Evolutionary conservation across 2,113 vertebrate genomes (phyloP).

Genomic region (Corythoichthys intestinalis): DNA sequence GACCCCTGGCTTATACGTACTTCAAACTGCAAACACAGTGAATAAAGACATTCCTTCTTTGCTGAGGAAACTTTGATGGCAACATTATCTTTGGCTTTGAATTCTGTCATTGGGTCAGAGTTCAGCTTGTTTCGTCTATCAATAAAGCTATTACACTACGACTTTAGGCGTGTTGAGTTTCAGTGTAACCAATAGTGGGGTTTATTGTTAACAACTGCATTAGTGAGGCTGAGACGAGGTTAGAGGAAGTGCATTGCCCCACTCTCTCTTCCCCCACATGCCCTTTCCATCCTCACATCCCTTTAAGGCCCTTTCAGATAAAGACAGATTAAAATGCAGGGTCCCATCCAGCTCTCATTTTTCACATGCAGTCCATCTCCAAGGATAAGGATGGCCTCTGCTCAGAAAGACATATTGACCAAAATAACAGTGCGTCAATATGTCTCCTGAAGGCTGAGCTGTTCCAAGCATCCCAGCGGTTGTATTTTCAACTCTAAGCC

Average conservation of each 20-base stretch:
- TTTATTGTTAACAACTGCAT: constrained; percentile 59
- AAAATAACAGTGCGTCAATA: constrained; percentile 75
- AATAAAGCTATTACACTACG: constrained; percentile 38
- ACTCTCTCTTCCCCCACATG: constrained; percentile 2
- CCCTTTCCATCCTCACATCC: constrained; percentile 4
- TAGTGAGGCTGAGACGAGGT: constrained; percentile 42
- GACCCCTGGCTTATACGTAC: neutral
- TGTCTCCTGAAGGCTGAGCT: constrained; percentile 67
- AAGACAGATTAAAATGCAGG: constrained; percentile 70
- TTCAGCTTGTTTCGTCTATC: constrained; percentile 31
- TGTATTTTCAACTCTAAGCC: constrained; percentile 60
- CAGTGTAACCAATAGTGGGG: constrained; percentile 26
- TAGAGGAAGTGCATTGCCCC: constrained; percentile 44
- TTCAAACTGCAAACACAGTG: neutral
- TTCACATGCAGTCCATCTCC: constrained; percentile 68
- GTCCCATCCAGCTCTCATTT: constrained; percentile 65
- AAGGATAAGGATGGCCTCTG: constrained; percentile 71
- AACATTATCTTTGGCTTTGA: constrained; percentile 6
- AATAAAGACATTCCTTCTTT: neutral
- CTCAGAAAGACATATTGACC: constrained; percentile 76
- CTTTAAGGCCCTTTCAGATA: constrained; percentile 45
- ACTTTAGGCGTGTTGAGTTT: constrained; percentile 37
- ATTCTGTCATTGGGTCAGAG: constrained; percentile 30
- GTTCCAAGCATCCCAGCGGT: constrained; percentile 54
- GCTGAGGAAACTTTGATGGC: neutral